phyloP scores from a whole-genome alignment of 2,797 vertebrate genomes.

The Myripristis murdjan region DNA sequence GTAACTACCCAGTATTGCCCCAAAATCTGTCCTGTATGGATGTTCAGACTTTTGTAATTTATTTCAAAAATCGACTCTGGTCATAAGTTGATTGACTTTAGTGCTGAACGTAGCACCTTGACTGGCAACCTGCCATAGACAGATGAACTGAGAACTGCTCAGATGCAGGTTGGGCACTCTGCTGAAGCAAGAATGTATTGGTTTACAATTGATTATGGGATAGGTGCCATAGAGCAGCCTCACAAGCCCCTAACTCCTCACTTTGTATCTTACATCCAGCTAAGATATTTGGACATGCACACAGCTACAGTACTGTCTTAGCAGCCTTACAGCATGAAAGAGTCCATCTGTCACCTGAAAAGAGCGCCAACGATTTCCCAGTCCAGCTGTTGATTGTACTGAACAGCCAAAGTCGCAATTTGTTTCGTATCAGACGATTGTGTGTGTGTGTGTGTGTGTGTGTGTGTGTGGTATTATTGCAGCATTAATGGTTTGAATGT shows the following conservation, averaged over 20 bases:
- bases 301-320: background rate
- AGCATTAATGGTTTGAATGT: constrained; percentile 60
- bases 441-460: background rate
- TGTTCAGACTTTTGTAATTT: background rate
- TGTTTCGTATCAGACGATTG: constrained; percentile 10
- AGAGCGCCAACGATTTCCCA: constrained; percentile 36
- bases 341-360: background rate
- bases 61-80: background rate
- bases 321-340: constrained; percentile 14
- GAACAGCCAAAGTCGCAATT: constrained; percentile 51
- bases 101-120: background rate
- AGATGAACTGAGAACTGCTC: background rate
- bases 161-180: background rate
- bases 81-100: background rate
- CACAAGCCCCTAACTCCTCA: background rate
- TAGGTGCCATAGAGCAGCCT: constrained; percentile 19
- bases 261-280: background rate
- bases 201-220: constrained; percentile 7
- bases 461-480: constrained; percentile 14
- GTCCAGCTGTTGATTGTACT: constrained; percentile 50
- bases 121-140: background rate
- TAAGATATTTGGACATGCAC: constrained; percentile 24
- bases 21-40: background rate
- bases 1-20: background rate
- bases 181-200: constrained; percentile 14